Base-by-base conservation (phyloP, 2,888 invertebrate species). In the Buathra laborator region DNA sequence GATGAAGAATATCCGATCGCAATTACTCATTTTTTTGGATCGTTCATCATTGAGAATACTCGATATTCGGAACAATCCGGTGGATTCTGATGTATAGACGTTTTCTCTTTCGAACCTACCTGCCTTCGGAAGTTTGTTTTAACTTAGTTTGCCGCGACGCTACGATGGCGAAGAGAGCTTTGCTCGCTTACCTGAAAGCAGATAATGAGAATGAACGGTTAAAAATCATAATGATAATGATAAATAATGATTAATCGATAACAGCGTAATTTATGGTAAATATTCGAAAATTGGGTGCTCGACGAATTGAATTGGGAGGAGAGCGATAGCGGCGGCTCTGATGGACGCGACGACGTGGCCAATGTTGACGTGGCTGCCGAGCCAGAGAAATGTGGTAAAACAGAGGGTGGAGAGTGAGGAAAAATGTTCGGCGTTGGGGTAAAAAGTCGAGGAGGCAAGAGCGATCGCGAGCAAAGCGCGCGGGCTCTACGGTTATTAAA, bases 401-500 rank as follows among this genome's bases (percentile, higher is more conserved):
- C 81, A 75, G 71, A 24, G 67, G 83, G 83, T 83, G 85, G 72
- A 10, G 77, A 44, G 59, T 32, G 16, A 19, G 29, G 32, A 53
- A 16, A 76, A 80, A 74, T 74, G 66, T 77, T 74, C 51, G 72
- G 71, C 46, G 75, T 56, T 14, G 75, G 46, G 2, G 78, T 81
- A 86, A 87, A 88, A 88, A 44, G 48, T 81, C 81, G 77, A 80
- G 66, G 83, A 84, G 86, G 83, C 80, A 87, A 77, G 53, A 79
- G 79, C 74, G 84, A 59, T 66, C 53, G 81, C 64, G 66, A 70
- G 71, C 32, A 62, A 37, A 44, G 24, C 62, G 67, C 64, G 66
- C 56, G 87, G 86, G 86, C 86, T 87, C 85, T 88, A n/a, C 87
- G 87, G 92, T 93, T 90, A 93, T 93, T 92, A 93, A 93, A 93